Percentiles rank a stretch among this genome's conserved stretches.
These are phyloP conservation scores for Buceros bicornis DNA, from an alignment of 2,797 vertebrate species.

Conservation along the genomic window DNA sequence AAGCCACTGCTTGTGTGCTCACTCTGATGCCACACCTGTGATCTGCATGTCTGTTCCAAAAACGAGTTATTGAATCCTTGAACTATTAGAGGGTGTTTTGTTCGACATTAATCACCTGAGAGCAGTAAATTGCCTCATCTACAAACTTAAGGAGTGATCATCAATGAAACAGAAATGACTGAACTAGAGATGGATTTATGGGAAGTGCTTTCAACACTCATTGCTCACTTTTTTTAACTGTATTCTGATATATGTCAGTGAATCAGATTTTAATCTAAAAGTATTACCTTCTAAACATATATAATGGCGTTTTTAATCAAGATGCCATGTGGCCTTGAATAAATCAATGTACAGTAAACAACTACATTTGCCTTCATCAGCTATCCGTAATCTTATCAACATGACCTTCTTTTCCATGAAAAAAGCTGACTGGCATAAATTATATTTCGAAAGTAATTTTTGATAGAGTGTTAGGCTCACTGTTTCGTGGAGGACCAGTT, in stretches of 20 bases:
- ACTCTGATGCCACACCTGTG: neutral
- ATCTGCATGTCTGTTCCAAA: neutral
- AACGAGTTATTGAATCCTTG: neutral
- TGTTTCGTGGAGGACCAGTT: neutral
- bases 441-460: neutral
- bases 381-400: neutral
- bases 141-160: neutral
- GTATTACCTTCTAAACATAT: neutral
- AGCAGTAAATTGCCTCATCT: neutral
- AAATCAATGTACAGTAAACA: neutral
- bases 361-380: neutral
- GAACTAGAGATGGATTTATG: neutral
- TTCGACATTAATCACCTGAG: neutral
- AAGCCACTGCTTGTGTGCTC: neutral
- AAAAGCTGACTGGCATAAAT: neutral
- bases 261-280: conserved; percentile 30
- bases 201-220: neutral
- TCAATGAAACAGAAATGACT: neutral
- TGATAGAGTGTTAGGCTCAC: neutral
- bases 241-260: neutral
- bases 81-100: neutral
- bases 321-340: neutral
- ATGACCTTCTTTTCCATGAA: neutral
- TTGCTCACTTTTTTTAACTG: neutral
- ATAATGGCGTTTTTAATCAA: neutral